These are phyloP conservation scores for Resseliella maxima DNA, from an alignment of 2,888 invertebrate genomes.

Conservation along the genomic window DNA sequence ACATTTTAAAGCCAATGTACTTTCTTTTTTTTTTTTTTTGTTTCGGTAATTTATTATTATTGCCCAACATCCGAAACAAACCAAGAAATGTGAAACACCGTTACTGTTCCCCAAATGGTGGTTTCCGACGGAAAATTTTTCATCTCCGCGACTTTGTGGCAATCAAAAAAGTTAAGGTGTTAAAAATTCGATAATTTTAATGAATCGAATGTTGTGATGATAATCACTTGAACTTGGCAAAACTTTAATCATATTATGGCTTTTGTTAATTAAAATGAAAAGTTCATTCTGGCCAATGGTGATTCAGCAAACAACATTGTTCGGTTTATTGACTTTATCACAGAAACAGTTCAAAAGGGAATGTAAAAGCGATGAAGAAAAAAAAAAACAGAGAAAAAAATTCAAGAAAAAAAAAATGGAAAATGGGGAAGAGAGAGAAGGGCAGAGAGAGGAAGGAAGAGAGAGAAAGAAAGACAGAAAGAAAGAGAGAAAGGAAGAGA, in stretches of 20 bases:
- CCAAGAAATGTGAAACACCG: neutral
- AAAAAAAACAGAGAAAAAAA: neutral
- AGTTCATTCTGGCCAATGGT: conserved; percentile 29
- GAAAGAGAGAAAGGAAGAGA: no score
- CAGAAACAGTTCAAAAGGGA: no score
- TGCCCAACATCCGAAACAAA: neutral
- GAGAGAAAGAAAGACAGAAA: no score
- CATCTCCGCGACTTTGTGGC: neutral
- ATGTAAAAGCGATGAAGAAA: no score
- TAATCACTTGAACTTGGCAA: neutral
- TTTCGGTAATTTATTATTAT: neutral
- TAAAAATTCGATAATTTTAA: conserved; percentile 7
- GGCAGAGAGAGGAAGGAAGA: no score
- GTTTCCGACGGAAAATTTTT: neutral
- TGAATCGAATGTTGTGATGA: conserved; percentile 12
- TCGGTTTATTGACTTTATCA: neutral
- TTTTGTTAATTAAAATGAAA: conserved; percentile 42
- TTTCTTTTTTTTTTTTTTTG: neutral
- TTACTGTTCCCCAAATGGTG: neutral
- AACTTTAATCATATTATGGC: conserved; percentile 36
- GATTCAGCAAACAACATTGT: neutral
- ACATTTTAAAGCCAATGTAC: neutral
- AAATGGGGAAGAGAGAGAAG: no score
- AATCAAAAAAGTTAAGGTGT: conserved; percentile 24
- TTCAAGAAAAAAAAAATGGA: no score